A percentile compares a stretch with the other conserved stretches of the same genome.
Evolutionary conservation across 2,888 invertebrate genomes (phyloP).

Genomic region (Noctua comes): DNA sequence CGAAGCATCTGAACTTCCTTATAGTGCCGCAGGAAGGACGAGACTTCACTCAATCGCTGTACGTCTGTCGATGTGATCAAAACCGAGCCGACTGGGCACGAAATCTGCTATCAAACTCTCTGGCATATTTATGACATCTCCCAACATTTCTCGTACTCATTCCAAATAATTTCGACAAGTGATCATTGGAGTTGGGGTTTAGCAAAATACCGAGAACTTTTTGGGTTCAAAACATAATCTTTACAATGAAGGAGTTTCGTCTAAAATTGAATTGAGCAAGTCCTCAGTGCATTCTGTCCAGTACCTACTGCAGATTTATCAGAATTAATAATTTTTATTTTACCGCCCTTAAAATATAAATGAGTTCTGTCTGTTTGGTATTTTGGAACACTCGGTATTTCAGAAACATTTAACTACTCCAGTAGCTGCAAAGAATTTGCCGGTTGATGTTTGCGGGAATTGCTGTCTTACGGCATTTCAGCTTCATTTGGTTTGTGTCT

Average conservation of each 20-base stretch:
- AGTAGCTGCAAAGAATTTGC: background rate
- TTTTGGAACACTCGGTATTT: background rate
- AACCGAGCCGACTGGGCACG: background rate
- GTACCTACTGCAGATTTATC: too few species aligned
- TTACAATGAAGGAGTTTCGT: too few species aligned
- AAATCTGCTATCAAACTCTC: background rate
- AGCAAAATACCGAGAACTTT: too few species aligned
- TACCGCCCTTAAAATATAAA: too few species aligned
- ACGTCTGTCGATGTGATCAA: background rate
- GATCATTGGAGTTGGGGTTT: too few species aligned
- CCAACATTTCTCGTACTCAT: background rate
- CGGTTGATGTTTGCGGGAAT: background rate
- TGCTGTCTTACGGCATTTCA: background rate
- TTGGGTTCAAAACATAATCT: too few species aligned
- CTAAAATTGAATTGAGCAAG: too few species aligned
- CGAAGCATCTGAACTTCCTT: background rate
- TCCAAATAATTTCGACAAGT: background rate
- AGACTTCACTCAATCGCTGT: background rate
- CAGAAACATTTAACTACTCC: background rate
- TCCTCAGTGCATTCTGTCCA: too few species aligned
- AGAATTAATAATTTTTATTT: too few species aligned
- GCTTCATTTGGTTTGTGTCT: background rate
- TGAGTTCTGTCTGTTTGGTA: too few species aligned
- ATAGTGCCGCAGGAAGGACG: background rate
- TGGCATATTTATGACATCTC: background rate